A percentile compares a stretch with the other conserved stretches of the same genome.
Evolutionary conservation across 1,140 invertebrate genomes (phyloP).

Genomic region (Hyphantria cunea): DNA sequence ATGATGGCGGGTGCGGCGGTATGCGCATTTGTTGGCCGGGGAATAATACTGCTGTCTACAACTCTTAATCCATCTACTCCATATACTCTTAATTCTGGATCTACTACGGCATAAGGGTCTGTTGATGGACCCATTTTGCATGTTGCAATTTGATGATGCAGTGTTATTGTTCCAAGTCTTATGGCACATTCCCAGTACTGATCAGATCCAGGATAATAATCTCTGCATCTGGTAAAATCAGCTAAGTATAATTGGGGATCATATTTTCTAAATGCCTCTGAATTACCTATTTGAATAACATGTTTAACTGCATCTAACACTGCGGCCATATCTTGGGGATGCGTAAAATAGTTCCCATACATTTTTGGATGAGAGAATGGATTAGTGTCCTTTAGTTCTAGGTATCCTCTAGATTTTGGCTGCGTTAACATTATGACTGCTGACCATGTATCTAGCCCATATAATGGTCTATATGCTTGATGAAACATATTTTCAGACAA

Average conservation of each 20-base stretch:
- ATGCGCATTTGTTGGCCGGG: constrained; percentile 86
- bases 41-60: constrained; percentile 90
- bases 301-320: constrained; percentile 87
- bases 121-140: constrained; percentile 88
- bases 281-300: constrained; percentile 83
- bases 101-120: constrained; percentile 89
- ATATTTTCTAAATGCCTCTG: constrained; percentile 84
- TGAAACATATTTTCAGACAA: constrained; percentile 61
- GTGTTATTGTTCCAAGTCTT: constrained; percentile 82
- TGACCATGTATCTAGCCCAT: constrained; percentile 84
- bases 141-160: constrained; percentile 88
- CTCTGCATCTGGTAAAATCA: constrained; percentile 83
- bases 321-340: constrained; percentile 85
- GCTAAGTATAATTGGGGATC: constrained; percentile 79
- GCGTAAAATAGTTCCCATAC: constrained; percentile 88
- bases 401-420: constrained; percentile 87
- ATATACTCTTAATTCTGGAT: constrained; percentile 87
- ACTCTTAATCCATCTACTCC: constrained; percentile 88
- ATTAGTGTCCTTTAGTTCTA: constrained; percentile 87
- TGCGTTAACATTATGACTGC: constrained; percentile 88
- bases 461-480: constrained; percentile 51
- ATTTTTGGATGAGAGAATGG: constrained; percentile 89
- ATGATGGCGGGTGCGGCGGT: constrained; percentile 88
- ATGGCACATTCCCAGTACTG: constrained; percentile 91
- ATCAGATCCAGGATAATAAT: constrained; percentile 82